Percentiles rank a stretch among this genome's conserved stretches.
phyloP scores from a whole-genome alignment of 1,140 invertebrate species.

The Uloborus diversus region DNA sequence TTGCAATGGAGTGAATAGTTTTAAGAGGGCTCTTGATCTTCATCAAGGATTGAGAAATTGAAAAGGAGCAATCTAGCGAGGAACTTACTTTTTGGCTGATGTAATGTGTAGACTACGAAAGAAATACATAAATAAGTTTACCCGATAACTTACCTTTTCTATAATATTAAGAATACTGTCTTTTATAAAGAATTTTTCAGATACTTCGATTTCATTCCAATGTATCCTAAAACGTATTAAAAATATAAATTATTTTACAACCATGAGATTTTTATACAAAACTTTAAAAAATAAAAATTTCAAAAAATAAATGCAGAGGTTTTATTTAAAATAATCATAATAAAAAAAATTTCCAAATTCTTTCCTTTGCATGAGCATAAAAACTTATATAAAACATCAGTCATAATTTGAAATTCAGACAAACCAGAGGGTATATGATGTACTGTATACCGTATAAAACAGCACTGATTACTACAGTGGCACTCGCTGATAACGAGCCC shows the following conservation, averaged over 20 bases:
- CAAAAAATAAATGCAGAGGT: neutral
- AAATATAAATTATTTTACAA: neutral
- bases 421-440: no score
- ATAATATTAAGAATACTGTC: conserved; percentile 61
- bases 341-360: neutral
- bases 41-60: neutral
- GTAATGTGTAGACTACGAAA: neutral
- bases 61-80: neutral
- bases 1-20: no score
- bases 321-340: neutral
- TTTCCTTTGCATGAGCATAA: neutral
- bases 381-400: neutral
- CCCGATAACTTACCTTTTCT: conserved; percentile 58
- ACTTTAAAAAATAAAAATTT: neutral
- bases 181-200: conserved; percentile 88
- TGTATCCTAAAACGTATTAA: conserved; percentile 68
- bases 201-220: conserved; percentile 86
- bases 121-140: neutral
- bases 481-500: no score
- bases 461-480: no score
- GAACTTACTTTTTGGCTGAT: neutral
- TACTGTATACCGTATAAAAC: no score
- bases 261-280: neutral
- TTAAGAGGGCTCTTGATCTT: no score
- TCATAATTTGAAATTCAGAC: neutral